Evolutionary conservation across 2,888 invertebrate species (phyloP).

Genomic region (Keiferia lycopersicella): DNA sequence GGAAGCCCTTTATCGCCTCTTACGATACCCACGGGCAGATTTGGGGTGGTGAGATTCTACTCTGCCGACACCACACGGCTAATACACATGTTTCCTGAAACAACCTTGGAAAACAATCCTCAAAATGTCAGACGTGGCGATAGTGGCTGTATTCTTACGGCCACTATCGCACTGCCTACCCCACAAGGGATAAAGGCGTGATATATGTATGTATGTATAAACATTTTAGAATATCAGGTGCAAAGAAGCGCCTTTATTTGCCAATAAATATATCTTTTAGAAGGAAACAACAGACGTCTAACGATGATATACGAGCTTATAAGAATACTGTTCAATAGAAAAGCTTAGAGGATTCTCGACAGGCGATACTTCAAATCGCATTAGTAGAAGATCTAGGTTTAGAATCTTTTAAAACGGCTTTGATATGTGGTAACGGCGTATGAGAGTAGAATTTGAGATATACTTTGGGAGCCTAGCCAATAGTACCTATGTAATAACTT

Average conservation of each 20-base stretch:
- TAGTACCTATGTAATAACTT: too few relatives aligned
- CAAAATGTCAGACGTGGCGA: too few relatives aligned
- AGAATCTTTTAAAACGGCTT: not conserved
- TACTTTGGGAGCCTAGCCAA: not conserved
- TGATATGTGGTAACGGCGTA: conserved; percentile 1
- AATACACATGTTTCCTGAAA: too few relatives aligned
- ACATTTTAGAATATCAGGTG: not conserved
- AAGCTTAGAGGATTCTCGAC: not conserved
- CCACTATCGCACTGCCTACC: too few relatives aligned
- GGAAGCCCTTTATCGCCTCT: too few relatives aligned
- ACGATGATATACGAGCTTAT: conserved; percentile 11
- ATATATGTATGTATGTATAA: too few relatives aligned
- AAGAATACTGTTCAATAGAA: conserved; percentile 8
- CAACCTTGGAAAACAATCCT: too few relatives aligned
- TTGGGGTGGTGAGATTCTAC: too few relatives aligned
- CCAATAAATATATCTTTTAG: not conserved
- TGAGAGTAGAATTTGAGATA: not conserved
- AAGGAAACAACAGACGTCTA: conserved; percentile 3
- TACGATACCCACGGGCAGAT: too few relatives aligned
- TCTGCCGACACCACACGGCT: too few relatives aligned
- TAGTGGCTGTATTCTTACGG: too few relatives aligned
- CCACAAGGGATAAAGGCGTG: too few relatives aligned
- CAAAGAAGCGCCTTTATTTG: not conserved
- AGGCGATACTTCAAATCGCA: conserved; percentile 18
- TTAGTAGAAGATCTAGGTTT: not conserved